These are phyloP conservation scores for Willowsia nigromaculata DNA, from an alignment of 2,888 invertebrate species.

Conservation along the genomic window DNA sequence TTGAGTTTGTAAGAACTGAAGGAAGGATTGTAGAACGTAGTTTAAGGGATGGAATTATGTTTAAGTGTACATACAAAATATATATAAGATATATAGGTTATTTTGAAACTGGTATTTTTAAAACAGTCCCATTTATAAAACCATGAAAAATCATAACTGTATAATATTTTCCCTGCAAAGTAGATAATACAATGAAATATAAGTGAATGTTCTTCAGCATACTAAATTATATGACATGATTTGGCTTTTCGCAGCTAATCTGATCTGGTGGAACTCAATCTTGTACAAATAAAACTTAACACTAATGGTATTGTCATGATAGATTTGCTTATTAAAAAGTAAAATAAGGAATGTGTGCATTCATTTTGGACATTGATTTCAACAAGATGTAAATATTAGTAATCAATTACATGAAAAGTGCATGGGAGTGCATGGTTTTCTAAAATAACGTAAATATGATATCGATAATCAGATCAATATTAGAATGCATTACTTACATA, in stretches of 20 bases:
- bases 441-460: no score
- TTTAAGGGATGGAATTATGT: neutral
- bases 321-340: no score
- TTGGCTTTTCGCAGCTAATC: slow-evolving; percentile 12
- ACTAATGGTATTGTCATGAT: neutral
- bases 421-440: neutral
- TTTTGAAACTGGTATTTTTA: slow-evolving; percentile 5
- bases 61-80: neutral
- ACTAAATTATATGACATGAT: neutral
- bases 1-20: slow-evolving; percentile 14
- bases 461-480: no score
- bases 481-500: no score
- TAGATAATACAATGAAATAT: neutral
- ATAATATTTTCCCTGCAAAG: neutral
- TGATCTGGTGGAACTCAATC: slow-evolving; percentile 48
- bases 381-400: no score
- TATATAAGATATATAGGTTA: neutral
- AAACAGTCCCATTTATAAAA: neutral
- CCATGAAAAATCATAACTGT: neutral
- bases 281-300: slow-evolving; percentile 37
- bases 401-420: no score
- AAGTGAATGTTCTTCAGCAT: no score
- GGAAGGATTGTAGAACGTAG: neutral
- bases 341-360: no score
- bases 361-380: no score